phyloP scores from a whole-genome alignment of 1,140 invertebrate genomes.

The Drosophila lacteicornis region DNA sequence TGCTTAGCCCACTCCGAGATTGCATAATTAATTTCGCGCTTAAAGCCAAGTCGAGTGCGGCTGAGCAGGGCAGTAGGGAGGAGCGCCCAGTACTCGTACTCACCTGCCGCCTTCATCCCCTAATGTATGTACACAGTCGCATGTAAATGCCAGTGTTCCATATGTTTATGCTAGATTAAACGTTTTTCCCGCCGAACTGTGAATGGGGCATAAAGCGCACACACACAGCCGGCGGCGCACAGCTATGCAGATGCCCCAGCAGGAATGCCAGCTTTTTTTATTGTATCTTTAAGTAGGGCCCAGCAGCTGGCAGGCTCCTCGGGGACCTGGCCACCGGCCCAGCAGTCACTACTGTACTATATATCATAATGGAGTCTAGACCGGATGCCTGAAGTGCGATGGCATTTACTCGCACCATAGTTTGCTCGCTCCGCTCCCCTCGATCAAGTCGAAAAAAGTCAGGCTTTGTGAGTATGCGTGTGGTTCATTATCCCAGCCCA shows the following conservation, averaged over 20 bases:
- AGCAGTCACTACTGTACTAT: slow-evolving; percentile 22
- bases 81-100: background rate
- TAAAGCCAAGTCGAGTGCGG: slow-evolving; percentile 16
- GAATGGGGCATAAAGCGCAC: slow-evolving; percentile 66
- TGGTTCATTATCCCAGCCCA: slow-evolving; percentile 12
- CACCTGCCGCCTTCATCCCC: slow-evolving; percentile 46
- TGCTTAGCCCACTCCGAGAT: slow-evolving; percentile 13
- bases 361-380: slow-evolving; percentile 76
- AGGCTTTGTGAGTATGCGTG: slow-evolving; percentile 2
- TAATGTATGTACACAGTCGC: slow-evolving; percentile 33
- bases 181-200: slow-evolving; percentile 67
- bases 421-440: slow-evolving; percentile 12
- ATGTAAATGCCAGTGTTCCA: slow-evolving; percentile 43
- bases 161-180: slow-evolving; percentile 79
- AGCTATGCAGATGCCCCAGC: slow-evolving; percentile 32
- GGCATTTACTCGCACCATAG: slow-evolving; percentile 38
- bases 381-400: slow-evolving; percentile 66
- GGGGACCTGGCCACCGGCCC: slow-evolving; percentile 15
- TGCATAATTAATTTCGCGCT: slow-evolving; percentile 47
- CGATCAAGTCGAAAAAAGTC: slow-evolving; percentile 62
- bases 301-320: slow-evolving; percentile 56
- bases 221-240: slow-evolving; percentile 8
- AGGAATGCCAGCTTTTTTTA: slow-evolving; percentile 44
- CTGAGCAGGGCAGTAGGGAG: background rate
- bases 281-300: slow-evolving; percentile 62